Conservation (phyloP, 2,888 invertebrate genomes). For the Temnothorax rugatulus region DNA sequence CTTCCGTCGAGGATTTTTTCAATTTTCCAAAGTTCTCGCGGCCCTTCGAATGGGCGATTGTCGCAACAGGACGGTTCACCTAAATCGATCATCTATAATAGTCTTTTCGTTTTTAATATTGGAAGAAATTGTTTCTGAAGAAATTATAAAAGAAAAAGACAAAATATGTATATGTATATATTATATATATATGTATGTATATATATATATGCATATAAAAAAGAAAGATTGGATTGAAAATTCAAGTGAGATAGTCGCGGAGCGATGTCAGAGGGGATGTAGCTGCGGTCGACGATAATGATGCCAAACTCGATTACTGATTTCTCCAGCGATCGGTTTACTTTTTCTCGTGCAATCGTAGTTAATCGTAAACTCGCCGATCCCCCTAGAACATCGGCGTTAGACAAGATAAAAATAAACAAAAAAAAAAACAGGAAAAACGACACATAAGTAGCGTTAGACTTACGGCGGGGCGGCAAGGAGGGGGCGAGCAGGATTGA, state of each 20-base stretch:
- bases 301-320: constrained; percentile 27
- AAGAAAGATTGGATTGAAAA: neutral
- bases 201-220: neutral
- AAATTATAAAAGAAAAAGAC: neutral
- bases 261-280: neutral
- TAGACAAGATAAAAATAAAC: constrained; percentile 17
- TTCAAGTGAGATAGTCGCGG: neutral
- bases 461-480: neutral
- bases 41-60: neutral
- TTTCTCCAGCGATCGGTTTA: constrained; percentile 33
- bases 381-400: constrained; percentile 23
- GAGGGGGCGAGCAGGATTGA: neutral
- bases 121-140: constrained; percentile 22
- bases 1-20: neutral
- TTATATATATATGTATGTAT: too few relatives aligned
- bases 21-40: neutral
- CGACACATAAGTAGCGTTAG: neutral
- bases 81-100: constrained; percentile 27
- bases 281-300: neutral
- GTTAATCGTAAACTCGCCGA: constrained; percentile 30
- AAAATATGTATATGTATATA: too few relatives aligned
- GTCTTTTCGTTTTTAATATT: constrained; percentile 29
- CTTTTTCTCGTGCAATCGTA: constrained; percentile 41
- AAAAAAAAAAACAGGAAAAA: constrained; percentile 3
- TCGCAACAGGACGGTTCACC: constrained; percentile 6